Base-by-base conservation (phyloP, 2,797 vertebrate genomes). In the Oreochromis grahami region DNA sequence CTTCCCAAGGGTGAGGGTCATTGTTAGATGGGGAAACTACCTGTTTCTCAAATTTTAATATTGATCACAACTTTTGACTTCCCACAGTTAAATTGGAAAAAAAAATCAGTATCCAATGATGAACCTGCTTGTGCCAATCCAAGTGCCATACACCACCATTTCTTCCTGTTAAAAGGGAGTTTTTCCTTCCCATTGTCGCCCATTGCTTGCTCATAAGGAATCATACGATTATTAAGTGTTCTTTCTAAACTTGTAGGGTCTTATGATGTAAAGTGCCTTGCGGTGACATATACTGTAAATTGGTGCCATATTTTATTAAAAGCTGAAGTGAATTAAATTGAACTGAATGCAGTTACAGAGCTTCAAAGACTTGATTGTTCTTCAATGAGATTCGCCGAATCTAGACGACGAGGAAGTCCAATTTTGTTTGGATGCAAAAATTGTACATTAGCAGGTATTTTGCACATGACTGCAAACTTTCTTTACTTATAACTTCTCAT, bases 1-100 rank as follows among this genome's bases (percentile, higher is more conserved):
- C 0, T 1, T 65, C 36, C n/a, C 60, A 21, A 14, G 0, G 2
- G 2, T 21, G 60, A 41, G 7, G 1, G 36, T 21, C 2, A 3
- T 68, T 41, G 63, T 7, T 41, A 41, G 17, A 32, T 58, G 29
- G 29, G 32, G 55, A 58, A 58, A 58, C 14, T 56, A 56, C 26
- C 55, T 1, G 26, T 17, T 56, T 17, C 55, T 56, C 3, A 2
- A 56, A 2, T 10, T 58, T 32, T 17, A 32, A 32, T 58, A 29
- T 32, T 19, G 55, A 32, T 17, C 29, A 15, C 55, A 56, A 56
- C 26, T 29, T 29, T 56, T 56, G 14, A 5, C 26, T 29, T 56
- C 15, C 3, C 26, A 56, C 55, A 17, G 7, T 3, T 55, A 55
- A 55, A 56, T 26, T 13, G 53, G 13, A 24, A 0, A 56, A 32